These are phyloP conservation scores for Climacteris rufus DNA, from an alignment of 2,113 vertebrate species.

Conservation along the genomic window DNA sequence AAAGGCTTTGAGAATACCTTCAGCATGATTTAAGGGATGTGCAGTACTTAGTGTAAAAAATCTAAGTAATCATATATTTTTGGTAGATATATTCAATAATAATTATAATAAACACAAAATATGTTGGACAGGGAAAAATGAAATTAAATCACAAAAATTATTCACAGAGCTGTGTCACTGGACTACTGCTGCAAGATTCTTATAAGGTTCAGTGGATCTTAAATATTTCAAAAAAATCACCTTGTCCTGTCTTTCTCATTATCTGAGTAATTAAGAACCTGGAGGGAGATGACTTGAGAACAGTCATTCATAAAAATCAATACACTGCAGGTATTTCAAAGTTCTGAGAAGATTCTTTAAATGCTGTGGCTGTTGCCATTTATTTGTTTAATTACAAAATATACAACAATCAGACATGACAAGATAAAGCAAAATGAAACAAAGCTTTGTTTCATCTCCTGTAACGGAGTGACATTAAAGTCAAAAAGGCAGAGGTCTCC, in stretches of 20 bases:
- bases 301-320: neutral
- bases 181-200: neutral
- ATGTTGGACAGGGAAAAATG: neutral
- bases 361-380: neutral
- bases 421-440: neutral
- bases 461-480: neutral
- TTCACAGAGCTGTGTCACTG: neutral
- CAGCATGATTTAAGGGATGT: neutral
- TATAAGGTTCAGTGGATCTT: neutral
- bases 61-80: neutral
- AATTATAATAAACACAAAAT: neutral
- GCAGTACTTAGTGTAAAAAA: neutral
- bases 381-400: neutral
- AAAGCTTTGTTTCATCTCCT: neutral
- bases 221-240: neutral
- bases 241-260: neutral
- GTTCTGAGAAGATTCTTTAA: neutral
- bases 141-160: neutral
- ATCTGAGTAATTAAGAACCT: neutral
- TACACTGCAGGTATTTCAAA: neutral
- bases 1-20: neutral
- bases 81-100: neutral
- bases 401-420: neutral
- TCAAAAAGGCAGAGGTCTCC: neutral
- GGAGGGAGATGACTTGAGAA: neutral